These are phyloP conservation scores for Lymantria monacha DNA, from an alignment of 2,888 invertebrate species.

Conservation along the genomic window DNA sequence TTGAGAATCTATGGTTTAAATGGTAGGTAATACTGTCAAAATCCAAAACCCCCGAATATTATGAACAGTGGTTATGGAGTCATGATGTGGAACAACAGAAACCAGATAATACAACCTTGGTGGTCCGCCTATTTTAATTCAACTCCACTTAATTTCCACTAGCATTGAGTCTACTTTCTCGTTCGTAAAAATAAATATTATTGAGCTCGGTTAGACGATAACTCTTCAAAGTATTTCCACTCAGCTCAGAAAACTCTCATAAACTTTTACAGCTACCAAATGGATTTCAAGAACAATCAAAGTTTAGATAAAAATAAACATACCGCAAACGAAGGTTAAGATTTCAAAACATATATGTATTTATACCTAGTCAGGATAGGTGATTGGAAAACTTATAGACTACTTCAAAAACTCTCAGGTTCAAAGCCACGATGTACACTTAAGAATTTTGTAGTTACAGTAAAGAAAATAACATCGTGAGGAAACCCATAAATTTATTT, in stretches of 20 bases:
- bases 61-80: no score
- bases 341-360: background rate
- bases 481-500: no score
- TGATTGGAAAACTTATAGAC: background rate
- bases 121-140: no score
- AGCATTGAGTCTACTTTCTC: background rate
- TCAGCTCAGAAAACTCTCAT: constrained; percentile 10
- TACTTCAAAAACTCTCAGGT: background rate
- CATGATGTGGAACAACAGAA: no score
- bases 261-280: constrained; percentile 22
- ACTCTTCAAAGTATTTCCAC: background rate
- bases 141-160: background rate
- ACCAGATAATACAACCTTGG: no score
- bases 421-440: no score
- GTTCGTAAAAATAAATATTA: constrained; percentile 4
- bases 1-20: no score
- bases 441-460: no score
- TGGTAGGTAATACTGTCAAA: no score
- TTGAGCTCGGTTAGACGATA: background rate
- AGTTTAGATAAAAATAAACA: constrained; percentile 8
- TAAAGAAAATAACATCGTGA: no score
- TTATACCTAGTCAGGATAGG: background rate
- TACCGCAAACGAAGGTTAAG: background rate
- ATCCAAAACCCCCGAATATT: no score
- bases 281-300: constrained; percentile 6